Conservation (phyloP, 2,113 vertebrate species). For the Azemiops feae region DNA sequence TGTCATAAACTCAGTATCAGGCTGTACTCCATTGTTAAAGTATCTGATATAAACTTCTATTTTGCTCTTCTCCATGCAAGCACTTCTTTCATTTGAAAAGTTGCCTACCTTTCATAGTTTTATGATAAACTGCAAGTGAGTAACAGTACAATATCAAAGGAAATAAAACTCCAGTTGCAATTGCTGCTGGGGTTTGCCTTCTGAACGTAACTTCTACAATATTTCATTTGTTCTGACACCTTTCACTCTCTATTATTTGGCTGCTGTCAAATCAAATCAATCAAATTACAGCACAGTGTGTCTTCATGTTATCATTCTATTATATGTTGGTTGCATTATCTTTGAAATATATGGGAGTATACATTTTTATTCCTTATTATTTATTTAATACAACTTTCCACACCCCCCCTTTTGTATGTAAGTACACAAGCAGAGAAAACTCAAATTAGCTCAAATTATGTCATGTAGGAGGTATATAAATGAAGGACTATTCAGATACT, state of each 20-base stretch:
- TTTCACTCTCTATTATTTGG: slow-evolving; percentile 99
- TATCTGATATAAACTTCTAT: slow-evolving; percentile 61
- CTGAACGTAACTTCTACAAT: slow-evolving; percentile 81
- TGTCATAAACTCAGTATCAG: slow-evolving; percentile 49
- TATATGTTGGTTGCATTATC: slow-evolving; percentile 88
- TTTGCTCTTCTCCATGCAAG: slow-evolving; percentile 62
- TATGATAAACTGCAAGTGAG: slow-evolving; percentile 87
- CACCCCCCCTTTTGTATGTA: slow-evolving; percentile 77
- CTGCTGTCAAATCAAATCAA: slow-evolving; percentile 99
- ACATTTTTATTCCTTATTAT: slow-evolving; percentile 91
- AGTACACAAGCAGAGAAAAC: slow-evolving; percentile 79
- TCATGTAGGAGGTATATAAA: slow-evolving; percentile 19
- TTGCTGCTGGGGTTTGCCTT: slow-evolving; percentile 84
- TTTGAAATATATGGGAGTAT: slow-evolving; percentile 89
- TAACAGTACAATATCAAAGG: slow-evolving; percentile 83
- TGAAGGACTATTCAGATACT: slow-evolving; percentile 58
- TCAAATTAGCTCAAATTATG: slow-evolving; percentile 82
- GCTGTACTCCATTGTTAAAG: slow-evolving; percentile 56
- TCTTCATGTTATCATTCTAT: slow-evolving; percentile 88
- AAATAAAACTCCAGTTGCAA: slow-evolving; percentile 85
- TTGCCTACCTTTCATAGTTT: slow-evolving; percentile 69
- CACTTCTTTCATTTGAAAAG: slow-evolving; percentile 55
- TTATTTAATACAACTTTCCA: slow-evolving; percentile 86
- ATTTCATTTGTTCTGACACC: slow-evolving; percentile 92
- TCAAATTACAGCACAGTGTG: slow-evolving; percentile 91